These are phyloP conservation scores for Axea sp. DNA, from an alignment of 2,888 invertebrate genomes.

Conservation along the genomic window DNA sequence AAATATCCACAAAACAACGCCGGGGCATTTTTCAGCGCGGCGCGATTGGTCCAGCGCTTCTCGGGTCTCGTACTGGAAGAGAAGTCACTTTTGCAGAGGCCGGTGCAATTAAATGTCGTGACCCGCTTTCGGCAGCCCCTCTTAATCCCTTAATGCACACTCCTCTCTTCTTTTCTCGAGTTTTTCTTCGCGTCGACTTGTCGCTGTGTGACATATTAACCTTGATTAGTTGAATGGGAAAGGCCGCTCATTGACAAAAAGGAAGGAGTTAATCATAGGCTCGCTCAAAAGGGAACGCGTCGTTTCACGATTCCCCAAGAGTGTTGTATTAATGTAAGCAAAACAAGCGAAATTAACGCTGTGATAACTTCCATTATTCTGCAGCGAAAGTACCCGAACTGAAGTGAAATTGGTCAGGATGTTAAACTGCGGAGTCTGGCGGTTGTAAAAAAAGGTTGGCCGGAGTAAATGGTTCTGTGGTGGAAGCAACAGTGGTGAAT, in stretches of 20 bases:
- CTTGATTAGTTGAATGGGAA: constrained; percentile 60
- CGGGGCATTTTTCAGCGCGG: too few species aligned
- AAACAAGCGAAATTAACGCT: too few species aligned
- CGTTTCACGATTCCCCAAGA: constrained; percentile 45
- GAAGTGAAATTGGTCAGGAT: too few species aligned
- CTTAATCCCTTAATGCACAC: constrained; percentile 48
- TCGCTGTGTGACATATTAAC: constrained; percentile 57
- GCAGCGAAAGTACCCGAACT: too few species aligned
- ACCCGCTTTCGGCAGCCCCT: constrained; percentile 54
- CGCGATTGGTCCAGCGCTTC: too few species aligned
- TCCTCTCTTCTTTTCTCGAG: constrained; percentile 45
- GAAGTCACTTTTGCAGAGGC: constrained; percentile 29
- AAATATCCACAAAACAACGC: too few species aligned
- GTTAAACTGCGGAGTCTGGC: too few species aligned
- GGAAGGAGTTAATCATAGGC: constrained; percentile 54
- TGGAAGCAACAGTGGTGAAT: too few species aligned
- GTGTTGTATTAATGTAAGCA: constrained; percentile 52
- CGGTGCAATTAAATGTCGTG: constrained; percentile 54
- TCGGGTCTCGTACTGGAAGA: too few species aligned
- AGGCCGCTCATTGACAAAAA: constrained; percentile 48
- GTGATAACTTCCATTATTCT: too few species aligned
- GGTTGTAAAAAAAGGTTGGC: too few species aligned
- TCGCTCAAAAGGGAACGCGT: constrained; percentile 36
- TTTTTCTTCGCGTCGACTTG: constrained; percentile 49
- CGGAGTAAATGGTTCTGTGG: too few species aligned